These are phyloP conservation scores for Pollenia angustigena DNA, from an alignment of 2,888 invertebrate species.

Conservation along the genomic window DNA sequence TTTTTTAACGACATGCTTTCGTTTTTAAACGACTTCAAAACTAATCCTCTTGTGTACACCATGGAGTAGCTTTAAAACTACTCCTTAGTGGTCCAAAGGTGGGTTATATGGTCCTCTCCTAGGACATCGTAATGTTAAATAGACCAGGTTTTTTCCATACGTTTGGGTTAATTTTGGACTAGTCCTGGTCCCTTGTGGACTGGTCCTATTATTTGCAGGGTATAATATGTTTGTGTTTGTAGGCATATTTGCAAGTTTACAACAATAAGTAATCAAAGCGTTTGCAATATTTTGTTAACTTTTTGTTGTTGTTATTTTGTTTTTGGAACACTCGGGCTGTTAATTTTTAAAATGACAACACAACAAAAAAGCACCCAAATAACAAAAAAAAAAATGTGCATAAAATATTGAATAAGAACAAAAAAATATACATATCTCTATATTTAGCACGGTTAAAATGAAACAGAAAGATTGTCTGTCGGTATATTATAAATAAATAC, in stretches of 20 bases:
- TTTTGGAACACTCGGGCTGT: constrained; percentile 46
- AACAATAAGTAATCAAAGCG: constrained; percentile 65
- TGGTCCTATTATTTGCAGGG: no score
- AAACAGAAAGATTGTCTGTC: constrained; percentile 40
- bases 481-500: constrained; percentile 14
- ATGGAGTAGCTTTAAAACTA: no score
- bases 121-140: no score
- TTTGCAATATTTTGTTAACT: constrained; percentile 67
- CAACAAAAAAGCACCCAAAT: constrained; percentile 19
- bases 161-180: no score
- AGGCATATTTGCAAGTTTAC: neutral
- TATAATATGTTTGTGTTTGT: neutral
- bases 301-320: constrained; percentile 49
- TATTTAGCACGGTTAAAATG: constrained; percentile 68
- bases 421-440: constrained; percentile 29
- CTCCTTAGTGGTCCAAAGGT: no score
- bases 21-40: no score
- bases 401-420: constrained; percentile 54
- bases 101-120: no score
- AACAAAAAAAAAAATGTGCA: constrained; percentile 45
- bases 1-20: no score
- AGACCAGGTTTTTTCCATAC: no score
- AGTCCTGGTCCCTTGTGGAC: no score
- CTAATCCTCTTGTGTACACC: no score
- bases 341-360: constrained; percentile 69